Conservation (phyloP, 2,797 vertebrate species). For the Acanthurus leucopareius region DNA sequence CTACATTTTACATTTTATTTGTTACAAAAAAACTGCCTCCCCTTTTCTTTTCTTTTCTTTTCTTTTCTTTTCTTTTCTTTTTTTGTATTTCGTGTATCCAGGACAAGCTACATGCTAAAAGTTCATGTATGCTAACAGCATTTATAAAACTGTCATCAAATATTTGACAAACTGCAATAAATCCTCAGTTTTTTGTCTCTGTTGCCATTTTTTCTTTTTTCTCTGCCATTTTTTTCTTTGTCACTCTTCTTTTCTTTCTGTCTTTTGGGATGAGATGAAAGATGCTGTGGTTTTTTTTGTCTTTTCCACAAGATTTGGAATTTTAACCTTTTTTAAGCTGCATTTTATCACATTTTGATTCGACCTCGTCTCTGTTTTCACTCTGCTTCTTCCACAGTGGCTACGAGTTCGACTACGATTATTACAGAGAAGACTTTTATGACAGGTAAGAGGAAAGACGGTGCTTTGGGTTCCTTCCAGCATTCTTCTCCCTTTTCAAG, state of each 20-base stretch:
- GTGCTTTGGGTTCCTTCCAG: not conserved
- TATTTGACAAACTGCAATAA: not conserved
- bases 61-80: not conserved
- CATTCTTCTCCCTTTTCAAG: not conserved
- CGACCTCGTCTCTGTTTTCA: conserved; percentile 36
- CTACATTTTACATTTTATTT: too few species aligned
- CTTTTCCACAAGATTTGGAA: conserved; percentile 17
- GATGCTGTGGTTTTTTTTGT: conserved; percentile 32
- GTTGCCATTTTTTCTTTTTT: not conserved
- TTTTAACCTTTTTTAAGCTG: not conserved
- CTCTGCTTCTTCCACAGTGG: conserved; percentile 86
- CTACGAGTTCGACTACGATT: conserved; percentile 93
- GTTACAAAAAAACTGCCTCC: too few species aligned
- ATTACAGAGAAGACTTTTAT: conserved; percentile 93
- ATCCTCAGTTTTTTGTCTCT: not conserved
- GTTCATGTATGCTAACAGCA: not conserved
- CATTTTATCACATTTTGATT: not conserved
- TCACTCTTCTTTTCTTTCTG: not conserved
- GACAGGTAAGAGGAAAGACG: conserved; percentile 86
- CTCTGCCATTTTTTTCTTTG: too few species aligned
- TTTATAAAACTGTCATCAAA: conserved; percentile 20
- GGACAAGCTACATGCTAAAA: not conserved
- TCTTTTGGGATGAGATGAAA: conserved; percentile 32
- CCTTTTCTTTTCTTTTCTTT: too few species aligned
- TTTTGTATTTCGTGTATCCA: not conserved